Percentiles rank a stretch among this genome's conserved stretches.
Evolutionary conservation across 2,113 vertebrate species (phyloP).

Genomic region (Menidia beryllina): DNA sequence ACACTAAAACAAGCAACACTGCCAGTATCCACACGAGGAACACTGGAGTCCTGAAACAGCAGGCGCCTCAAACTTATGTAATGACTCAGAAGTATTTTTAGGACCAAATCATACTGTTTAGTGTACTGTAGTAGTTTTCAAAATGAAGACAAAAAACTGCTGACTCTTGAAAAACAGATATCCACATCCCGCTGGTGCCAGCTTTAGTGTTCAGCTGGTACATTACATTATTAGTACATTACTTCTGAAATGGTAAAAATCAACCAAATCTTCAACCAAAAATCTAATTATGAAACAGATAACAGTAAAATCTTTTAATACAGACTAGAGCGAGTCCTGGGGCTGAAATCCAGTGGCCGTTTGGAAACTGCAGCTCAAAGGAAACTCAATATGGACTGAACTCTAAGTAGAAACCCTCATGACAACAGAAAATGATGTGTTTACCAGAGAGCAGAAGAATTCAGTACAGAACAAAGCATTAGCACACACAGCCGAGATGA

Average conservation of each 20-base stretch:
- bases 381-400: constrained; percentile 42
- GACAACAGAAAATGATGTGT: constrained; percentile 48
- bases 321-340: constrained; percentile 19
- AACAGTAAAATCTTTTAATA: too few relatives aligned
- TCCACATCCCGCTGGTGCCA: too few relatives aligned
- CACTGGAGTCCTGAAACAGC: not conserved
- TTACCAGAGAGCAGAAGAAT: constrained; percentile 48
- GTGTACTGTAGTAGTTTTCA: not conserved
- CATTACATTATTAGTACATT: too few relatives aligned
- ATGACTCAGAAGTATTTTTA: constrained; percentile 13
- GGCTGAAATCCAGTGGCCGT: constrained; percentile 47
- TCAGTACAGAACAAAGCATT: constrained; percentile 12
- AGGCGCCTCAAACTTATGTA: not conserved
- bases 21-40: not conserved
- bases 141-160: constrained; percentile 4
- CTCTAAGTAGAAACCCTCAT: constrained; percentile 54
- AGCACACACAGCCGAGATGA: constrained; percentile 15
- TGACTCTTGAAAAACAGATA: too few relatives aligned
- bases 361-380: constrained; percentile 20
- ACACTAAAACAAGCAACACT: constrained; percentile 12
- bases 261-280: too few relatives aligned
- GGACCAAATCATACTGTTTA: not conserved
- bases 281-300: too few relatives aligned
- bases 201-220: too few relatives aligned
- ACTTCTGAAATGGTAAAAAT: too few relatives aligned